Base-by-base conservation (phyloP, 2,888 invertebrate genomes). In the Spodoptera littoralis region DNA sequence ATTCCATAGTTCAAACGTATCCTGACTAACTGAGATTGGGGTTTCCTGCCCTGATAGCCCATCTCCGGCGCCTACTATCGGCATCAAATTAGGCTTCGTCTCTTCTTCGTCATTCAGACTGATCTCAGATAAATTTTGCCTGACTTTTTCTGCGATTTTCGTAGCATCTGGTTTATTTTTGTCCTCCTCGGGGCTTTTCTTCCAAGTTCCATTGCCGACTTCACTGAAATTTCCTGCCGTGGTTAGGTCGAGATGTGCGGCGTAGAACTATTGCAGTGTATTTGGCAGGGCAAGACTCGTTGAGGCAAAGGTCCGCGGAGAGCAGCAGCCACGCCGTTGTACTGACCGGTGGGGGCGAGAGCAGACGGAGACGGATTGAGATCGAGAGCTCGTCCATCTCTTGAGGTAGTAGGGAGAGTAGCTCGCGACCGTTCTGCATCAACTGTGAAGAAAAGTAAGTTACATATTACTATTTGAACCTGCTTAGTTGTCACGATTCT, bases 401-500 rank as follows among this genome's bases (percentile, higher is more conserved):
- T 55, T 88, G 88, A 0, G 92, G 82, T 0, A 87, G 81, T 0
- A 93, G 89, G 0, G 92, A 87, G 0, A 93, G 84, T 0, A 94
- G 84, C 55, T 94, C 94, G 1, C 94, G 81, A 0, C 94, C 94
- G 42, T 94, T 94, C 64, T 94, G 94, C 94, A 94, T 94, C 27
- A 94, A 73, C 94, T 94, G 90, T 13, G 82, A 88, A 64, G 9
- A 55, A 18, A 61, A 69, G 1, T 2, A 8, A 9, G 6, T 36
- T 36, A 36, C 1, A 18, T 18, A 18, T 18, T 18, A 18, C 1
- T 1, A 18, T 18, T 18, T 18, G 18, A 18, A 18, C 18, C 18
- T 18, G 18, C 18, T 18, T 18, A 18, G 18, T 1, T 18, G 18
- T 18, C 18, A 18, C 18, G 18, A 18, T 18, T 18, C 18, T 18